These are phyloP conservation scores for Nemopilema nomurai DNA, from an alignment of 30 jellyfish, hydroid and myxozoan genomes.

Conservation along the genomic window DNA sequence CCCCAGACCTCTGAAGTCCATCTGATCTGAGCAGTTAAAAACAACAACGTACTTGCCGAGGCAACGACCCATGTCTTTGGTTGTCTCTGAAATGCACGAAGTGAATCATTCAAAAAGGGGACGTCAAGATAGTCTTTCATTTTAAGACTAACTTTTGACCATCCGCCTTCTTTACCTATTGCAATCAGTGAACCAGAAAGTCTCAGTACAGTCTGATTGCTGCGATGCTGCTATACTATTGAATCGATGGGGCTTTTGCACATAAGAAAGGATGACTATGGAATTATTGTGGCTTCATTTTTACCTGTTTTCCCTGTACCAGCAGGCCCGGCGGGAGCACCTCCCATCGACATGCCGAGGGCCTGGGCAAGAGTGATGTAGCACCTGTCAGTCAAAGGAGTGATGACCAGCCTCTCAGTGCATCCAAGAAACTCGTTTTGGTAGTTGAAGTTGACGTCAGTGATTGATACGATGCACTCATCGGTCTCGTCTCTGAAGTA, in stretches of 20 bases:
- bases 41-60: slow-evolving; percentile 97
- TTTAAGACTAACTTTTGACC: too few relatives aligned
- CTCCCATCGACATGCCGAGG: slow-evolving; percentile 99
- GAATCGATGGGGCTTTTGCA: neutral
- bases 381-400: slow-evolving; percentile 96
- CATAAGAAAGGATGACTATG: neutral
- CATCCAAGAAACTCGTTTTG: slow-evolving; percentile 98
- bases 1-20: slow-evolving; percentile 99
- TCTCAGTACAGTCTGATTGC: too few relatives aligned
- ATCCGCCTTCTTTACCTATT: too few relatives aligned
- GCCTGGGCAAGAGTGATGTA: slow-evolving; percentile 98
- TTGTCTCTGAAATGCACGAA: slow-evolving; percentile 64
- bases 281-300: neutral
- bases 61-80: slow-evolving; percentile 97
- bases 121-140: too few relatives aligned
- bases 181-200: too few relatives aligned
- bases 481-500: slow-evolving; percentile 90
- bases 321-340: slow-evolving; percentile 99
- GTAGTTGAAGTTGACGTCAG: slow-evolving; percentile 92
- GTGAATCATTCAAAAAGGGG: neutral
- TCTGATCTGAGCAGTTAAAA: slow-evolving; percentile 97
- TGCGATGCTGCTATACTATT: too few relatives aligned
- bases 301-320: slow-evolving; percentile 98
- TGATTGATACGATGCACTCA: slow-evolving; percentile 80
- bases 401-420: slow-evolving; percentile 94